phyloP scores from a whole-genome alignment of 2,888 invertebrate species.

The Eilema sororculum region DNA sequence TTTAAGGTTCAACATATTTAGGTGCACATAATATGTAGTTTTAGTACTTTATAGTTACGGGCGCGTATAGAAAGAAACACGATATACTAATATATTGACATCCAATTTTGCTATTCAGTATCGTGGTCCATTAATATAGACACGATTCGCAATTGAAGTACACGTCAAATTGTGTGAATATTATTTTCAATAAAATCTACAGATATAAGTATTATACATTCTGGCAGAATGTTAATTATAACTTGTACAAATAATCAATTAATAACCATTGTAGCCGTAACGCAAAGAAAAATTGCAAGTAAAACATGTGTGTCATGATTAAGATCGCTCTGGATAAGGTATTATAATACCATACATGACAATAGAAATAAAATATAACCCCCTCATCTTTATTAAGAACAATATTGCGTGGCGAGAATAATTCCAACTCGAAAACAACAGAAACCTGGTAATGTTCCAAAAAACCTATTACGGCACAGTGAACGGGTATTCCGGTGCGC shows the following conservation, averaged over 20 bases:
- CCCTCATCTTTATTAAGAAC: constrained; percentile 14
- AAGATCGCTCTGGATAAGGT: not conserved
- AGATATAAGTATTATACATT: no score
- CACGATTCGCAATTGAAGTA: no score
- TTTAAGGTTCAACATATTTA: not conserved
- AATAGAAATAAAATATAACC: constrained; percentile 5
- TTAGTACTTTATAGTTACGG: no score
- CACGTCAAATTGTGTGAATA: no score
- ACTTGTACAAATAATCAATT: not conserved
- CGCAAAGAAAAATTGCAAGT: not conserved
- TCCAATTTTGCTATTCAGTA: no score
- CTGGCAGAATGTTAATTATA: not conserved
- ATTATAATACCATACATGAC: not conserved
- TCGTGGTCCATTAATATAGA: not conserved
- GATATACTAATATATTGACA: no score
- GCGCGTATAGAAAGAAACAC: no score
- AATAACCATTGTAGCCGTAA: not conserved
- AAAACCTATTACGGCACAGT: constrained; percentile 74
- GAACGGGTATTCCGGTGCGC: constrained; percentile 54
- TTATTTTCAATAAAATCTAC: no score
- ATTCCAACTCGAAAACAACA: constrained; percentile 30
- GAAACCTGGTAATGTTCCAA: constrained; percentile 81
- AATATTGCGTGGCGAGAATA: constrained; percentile 19
- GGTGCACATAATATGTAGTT: no score
- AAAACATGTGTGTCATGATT: not conserved